Percentiles rank a stretch among this genome's conserved stretches.
phyloP scores from a whole-genome alignment of 2,797 vertebrate genomes.

The Sorex maritimensis region DNA sequence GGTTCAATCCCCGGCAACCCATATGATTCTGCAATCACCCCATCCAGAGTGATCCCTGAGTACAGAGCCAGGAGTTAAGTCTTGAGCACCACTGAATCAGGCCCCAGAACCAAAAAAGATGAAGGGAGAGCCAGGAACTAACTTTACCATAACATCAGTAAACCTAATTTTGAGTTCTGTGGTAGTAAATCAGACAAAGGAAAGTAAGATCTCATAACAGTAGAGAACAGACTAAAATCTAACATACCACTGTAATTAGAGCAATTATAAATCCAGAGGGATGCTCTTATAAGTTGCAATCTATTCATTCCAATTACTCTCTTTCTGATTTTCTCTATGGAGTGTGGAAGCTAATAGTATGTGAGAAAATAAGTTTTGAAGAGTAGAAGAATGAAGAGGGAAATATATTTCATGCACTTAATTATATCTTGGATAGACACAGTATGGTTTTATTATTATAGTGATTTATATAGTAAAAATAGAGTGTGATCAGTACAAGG shows the following conservation, averaged over 20 bases:
- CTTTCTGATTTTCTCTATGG: slow-evolving; percentile 34
- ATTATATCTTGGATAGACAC: slow-evolving; percentile 32
- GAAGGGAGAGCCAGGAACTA: not conserved
- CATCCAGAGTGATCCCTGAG: too few species aligned
- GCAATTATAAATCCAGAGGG: slow-evolving; percentile 1
- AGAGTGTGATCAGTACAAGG: not conserved
- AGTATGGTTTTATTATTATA: slow-evolving; percentile 28
- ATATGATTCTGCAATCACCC: too few species aligned
- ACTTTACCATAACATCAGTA: not conserved
- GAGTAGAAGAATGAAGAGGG: slow-evolving; percentile 4
- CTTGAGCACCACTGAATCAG: too few species aligned
- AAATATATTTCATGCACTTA: slow-evolving; percentile 51
- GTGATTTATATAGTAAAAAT: slow-evolving; percentile 17
- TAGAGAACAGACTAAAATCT: not conserved
- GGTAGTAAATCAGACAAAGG: not conserved
- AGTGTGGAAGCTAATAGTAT: slow-evolving; percentile 44
- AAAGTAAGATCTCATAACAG: not conserved
- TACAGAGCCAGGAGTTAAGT: too few species aligned
- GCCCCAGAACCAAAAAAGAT: too few species aligned
- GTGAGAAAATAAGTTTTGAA: slow-evolving; percentile 28
- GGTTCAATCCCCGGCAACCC: too few species aligned
- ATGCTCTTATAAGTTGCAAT: not conserved
- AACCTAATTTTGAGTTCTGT: not conserved
- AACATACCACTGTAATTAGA: slow-evolving; percentile 7
- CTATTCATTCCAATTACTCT: slow-evolving; percentile 32